These are phyloP conservation scores for Amphiprion percula DNA, from an alignment of 2,113 vertebrate genomes.

Conservation along the genomic window DNA sequence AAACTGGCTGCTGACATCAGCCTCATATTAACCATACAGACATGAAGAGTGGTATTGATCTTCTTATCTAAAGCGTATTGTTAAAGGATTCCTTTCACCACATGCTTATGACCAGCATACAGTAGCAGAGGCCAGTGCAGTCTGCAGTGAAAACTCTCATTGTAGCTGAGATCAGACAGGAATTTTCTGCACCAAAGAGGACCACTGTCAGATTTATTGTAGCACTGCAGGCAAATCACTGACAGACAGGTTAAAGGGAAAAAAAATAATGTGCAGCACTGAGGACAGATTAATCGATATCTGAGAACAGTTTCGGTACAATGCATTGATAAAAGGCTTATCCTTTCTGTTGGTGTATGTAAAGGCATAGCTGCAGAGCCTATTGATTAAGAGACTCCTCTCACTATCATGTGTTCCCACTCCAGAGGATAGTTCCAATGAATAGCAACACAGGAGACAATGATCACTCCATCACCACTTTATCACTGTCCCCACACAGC, in stretches of 20 bases:
- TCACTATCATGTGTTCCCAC: conserved; percentile 51
- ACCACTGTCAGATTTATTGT: conserved; percentile 31
- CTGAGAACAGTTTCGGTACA: conserved; percentile 52
- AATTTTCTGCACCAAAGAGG: conserved; percentile 50
- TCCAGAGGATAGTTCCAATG: conserved; percentile 41
- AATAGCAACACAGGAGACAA: conserved; percentile 49
- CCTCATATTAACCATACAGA: background rate
- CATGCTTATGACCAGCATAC: conserved; percentile 1
- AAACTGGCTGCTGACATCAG: no score
- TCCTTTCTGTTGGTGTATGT: conserved; percentile 41
- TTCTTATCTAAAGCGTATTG: background rate
- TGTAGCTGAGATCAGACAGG: conserved; percentile 34
- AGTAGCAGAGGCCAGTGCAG: conserved; percentile 20
- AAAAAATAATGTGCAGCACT: conserved; percentile 24
- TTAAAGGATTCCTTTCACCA: conserved; percentile 8
- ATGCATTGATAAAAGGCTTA: conserved; percentile 70
- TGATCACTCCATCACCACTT: conserved; percentile 60
- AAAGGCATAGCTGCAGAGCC: conserved; percentile 45
- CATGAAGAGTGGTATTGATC: background rate
- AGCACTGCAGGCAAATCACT: conserved; percentile 53
- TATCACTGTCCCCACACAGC: conserved; percentile 30
- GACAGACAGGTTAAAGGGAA: conserved; percentile 22
- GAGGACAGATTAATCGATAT: conserved; percentile 60
- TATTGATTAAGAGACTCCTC: conserved; percentile 60
- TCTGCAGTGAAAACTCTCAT: conserved; percentile 36